Evolutionary conservation across 2,888 invertebrate genomes (phyloP), one percentile per base, ranked within the genome.

Genomic region (Atethmia centrago): DNA sequence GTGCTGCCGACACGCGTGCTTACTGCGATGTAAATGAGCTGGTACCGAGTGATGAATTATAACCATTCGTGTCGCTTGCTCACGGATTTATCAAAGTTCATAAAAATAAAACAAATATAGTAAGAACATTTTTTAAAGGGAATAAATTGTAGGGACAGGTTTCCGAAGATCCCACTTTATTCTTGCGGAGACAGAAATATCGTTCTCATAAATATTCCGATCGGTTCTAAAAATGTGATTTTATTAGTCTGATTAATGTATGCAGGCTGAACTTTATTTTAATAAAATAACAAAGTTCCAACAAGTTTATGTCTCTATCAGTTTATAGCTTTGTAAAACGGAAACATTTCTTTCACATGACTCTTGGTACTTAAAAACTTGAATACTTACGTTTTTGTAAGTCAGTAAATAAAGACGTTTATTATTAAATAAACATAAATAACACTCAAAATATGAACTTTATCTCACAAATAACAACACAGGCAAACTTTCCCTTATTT

Each of bases 401-500:
- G 31, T 51, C 19, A 40, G 25, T 42, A 14, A 67, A 63, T 56
- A 47, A 58, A 73, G 21, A 63, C 14, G 25, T 58, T 58, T 47
- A 47, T 58, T 63, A 58, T 70, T 40, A 31, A 53, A 14, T 61
- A 47, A 49, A 68, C 21, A 42, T 42, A 64, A 36, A 49, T 61
- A 19, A 28, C 21, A 45, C 14, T 65, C 3, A 28, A 65, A 65
- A 61, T 65, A 61, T 45, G 42, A 55, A 19, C 49, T 80, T 80
- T 36, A 51, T 47, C 47, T 45, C 16, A 66, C 61, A 79, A 72
- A 76, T 68, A 83, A 59, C 74, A 76, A 77, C 28, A 74, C 67
- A n/a, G n/a, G 47, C 64, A 65, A 83, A 76, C 67, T 82, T 78
- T 79, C 45, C 72, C 65, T 71, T 78, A 85, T 80, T 74, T 79